Evolutionary conservation across 2,113 vertebrate species (phyloP).

Genomic region (Bungarus multicinctus): DNA sequence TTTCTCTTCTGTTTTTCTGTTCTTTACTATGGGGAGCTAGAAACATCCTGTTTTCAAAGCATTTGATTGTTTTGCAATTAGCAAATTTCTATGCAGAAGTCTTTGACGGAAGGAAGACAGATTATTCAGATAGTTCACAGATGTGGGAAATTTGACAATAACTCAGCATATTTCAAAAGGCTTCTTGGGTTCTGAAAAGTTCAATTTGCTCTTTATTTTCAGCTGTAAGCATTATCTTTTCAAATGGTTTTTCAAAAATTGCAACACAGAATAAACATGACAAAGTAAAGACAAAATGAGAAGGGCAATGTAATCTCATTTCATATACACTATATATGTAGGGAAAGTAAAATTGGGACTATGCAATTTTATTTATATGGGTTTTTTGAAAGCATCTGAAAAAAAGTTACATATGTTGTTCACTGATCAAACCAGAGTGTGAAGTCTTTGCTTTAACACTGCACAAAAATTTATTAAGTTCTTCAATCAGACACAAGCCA

Average conservation of each 20-base stretch:
- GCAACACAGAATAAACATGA: background rate
- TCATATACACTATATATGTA: background rate
- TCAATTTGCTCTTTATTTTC: background rate
- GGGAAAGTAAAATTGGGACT: background rate
- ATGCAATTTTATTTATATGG: background rate
- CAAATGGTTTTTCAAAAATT: background rate
- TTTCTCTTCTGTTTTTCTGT: slow-evolving; percentile 72
- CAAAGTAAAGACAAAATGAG: background rate
- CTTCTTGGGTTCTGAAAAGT: background rate
- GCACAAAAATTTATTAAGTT: background rate
- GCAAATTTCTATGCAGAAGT: slow-evolving; percentile 20
- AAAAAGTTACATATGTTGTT: background rate
- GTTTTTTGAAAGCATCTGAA: background rate
- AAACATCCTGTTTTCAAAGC: slow-evolving; percentile 84
- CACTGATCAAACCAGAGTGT: background rate
- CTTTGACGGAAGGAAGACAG: background rate
- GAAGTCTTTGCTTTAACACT: background rate
- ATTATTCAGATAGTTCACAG: background rate
- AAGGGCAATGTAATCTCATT: background rate
- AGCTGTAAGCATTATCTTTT: background rate
- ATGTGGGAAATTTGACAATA: background rate
- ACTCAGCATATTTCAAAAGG: background rate
- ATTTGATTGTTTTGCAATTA: slow-evolving; percentile 54
- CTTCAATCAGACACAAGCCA: background rate
- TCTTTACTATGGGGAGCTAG: slow-evolving; percentile 59